These are phyloP conservation scores for Lucilia cuprina DNA, from an alignment of 1,140 invertebrate species.

Conservation along the genomic window DNA sequence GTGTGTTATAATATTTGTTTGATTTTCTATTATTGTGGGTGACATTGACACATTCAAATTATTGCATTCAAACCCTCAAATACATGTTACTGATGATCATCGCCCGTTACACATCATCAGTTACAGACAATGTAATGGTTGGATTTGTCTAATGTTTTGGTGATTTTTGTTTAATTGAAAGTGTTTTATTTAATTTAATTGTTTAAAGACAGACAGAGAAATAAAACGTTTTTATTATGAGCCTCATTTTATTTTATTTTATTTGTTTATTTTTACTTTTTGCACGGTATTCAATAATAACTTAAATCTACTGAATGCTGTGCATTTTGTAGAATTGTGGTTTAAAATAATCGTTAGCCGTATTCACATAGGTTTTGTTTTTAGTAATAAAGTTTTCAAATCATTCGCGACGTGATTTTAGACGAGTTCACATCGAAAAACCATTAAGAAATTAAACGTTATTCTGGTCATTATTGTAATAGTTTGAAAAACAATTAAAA, in stretches of 20 bases:
- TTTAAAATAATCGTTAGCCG: background rate
- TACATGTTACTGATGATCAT: background rate
- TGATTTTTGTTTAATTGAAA: background rate
- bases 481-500: background rate
- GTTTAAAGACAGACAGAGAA: background rate
- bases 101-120: background rate
- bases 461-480: background rate
- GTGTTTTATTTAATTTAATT: background rate
- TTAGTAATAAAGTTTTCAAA: background rate
- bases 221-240: background rate
- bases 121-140: background rate
- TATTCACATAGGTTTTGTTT: background rate
- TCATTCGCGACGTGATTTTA: slow-evolving; percentile 31
- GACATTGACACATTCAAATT: slow-evolving; percentile 5
- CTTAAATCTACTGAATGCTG: no score
- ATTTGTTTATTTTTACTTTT: background rate
- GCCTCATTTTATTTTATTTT: background rate
- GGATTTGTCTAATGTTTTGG: no score
- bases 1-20: no score
- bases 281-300: background rate
- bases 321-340: background rate
- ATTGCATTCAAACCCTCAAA: background rate
- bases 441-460: slow-evolving; percentile 4
- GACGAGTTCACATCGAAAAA: slow-evolving; percentile 15
- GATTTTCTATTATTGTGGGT: background rate